Base-by-base conservation (phyloP, 1,140 invertebrate species). In the Dendroctonus valens region DNA sequence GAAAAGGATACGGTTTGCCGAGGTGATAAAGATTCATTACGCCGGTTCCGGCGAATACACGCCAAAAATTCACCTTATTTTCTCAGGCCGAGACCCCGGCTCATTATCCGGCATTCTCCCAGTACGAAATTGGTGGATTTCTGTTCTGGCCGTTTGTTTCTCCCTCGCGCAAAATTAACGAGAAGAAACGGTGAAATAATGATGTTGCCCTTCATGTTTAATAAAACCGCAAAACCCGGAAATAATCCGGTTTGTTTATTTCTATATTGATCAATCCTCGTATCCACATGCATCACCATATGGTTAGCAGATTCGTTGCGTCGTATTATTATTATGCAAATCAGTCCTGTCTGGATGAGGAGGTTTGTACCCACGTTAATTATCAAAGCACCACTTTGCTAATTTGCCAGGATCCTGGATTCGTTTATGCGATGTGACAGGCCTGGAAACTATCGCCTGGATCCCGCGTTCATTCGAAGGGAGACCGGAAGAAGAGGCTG, bases 1-100 rank as follows among this genome's bases (percentile, higher is more conserved):
- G 70, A 72, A 74, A 74, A 74, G 73, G 74, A 61, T 74, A 74
- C 72, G 72, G 74, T 75, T 74, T 75, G 73, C 71, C 71, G 12
- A 70, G 74, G 74, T 72, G 71, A 75, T 75, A 75, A 75, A 75
- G 74, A 75, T 75, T 75, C 74, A 75, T 75, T 73, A 74, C 71
- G 53, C 50, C 58, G 26, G 26, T 70, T 74, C 64, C 71, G 54
- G 65, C 60, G 69, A 70, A 74, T 66, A 65, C 64, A 72, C 67
- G 64, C 63, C 49, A 61, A 61, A 61, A 61, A 61, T 61, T 61
- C 49, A 61, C 46, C 55, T 58, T 58, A 58, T 44, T 58, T 58
- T 46, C n/a, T 26, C 26, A 15, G 50, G 12, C 50, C 39, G 11
- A 41, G 41, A 41, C 26, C 38, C 53, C 53, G 53, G 26, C 53